Evolutionary conservation across 2,888 invertebrate genomes (phyloP).

Genomic region (Pseudococcus jackbeardsleyi): DNA sequence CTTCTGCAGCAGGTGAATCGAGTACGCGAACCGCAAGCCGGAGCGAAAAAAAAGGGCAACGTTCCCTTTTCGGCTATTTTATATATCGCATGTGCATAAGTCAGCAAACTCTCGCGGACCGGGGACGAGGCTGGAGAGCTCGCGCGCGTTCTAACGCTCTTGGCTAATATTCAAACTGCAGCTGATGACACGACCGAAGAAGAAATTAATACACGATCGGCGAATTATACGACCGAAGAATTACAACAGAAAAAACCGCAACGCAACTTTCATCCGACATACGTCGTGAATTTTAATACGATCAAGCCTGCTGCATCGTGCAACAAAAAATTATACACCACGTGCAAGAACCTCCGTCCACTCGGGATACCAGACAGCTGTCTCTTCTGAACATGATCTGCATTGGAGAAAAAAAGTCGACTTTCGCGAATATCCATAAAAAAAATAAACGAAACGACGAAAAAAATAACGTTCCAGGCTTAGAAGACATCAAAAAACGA

Average conservation of each 20-base stretch:
- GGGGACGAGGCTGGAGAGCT: not conserved
- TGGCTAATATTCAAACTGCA: slow-evolving; percentile 50
- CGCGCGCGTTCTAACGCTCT: slow-evolving; percentile 22
- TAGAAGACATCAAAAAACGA: not conserved
- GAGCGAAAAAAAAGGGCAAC: not conserved
- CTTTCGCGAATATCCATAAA: not conserved
- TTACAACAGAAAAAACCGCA: not conserved
- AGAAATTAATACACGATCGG: slow-evolving; percentile 32
- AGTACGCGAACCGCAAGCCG: not conserved
- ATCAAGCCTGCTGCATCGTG: not conserved
- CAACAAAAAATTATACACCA: not conserved
- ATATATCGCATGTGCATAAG: slow-evolving; percentile 11
- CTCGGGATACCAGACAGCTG: not conserved
- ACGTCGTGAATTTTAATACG: slow-evolving; percentile 29
- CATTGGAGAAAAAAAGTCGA: not conserved
- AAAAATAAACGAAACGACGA: not conserved
- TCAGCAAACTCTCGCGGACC: not conserved
- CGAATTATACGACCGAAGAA: not conserved
- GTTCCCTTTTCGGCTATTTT: slow-evolving; percentile 5
- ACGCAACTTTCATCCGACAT: not conserved
- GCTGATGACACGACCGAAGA: slow-evolving; percentile 39
- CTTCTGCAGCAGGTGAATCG: not conserved
- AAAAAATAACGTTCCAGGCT: not conserved
- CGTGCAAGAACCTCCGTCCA: not conserved
- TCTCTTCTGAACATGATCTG: not conserved